Conservation (phyloP, 2,797 vertebrate genomes). For the Luscinia megarhynchos region DNA sequence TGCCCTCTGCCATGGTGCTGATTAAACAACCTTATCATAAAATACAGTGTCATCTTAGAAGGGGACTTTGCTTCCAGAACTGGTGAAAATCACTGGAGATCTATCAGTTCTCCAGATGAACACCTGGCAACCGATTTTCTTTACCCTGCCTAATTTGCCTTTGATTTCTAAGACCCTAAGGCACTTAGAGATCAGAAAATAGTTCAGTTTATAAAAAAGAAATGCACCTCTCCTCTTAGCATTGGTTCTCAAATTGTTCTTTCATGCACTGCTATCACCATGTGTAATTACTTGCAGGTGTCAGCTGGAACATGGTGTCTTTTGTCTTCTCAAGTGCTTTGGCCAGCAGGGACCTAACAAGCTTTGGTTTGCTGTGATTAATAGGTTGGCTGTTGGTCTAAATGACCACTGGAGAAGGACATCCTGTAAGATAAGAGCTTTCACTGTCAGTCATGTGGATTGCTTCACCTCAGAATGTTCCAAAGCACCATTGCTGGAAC, state of each 20-base stretch:
- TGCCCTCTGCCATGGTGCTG: neutral
- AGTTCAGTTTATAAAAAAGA: neutral
- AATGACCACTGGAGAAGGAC: constrained; percentile 35
- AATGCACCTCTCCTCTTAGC: neutral
- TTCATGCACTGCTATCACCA: neutral
- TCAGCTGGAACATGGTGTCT: constrained; percentile 14
- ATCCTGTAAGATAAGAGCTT: constrained; percentile 19
- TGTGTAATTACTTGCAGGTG: constrained; percentile 47
- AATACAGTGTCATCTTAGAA: neutral
- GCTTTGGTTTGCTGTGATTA: constrained; percentile 33
- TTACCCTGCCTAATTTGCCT: constrained; percentile 26
- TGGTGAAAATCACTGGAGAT: neutral
- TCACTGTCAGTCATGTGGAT: neutral
- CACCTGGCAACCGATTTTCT: constrained; percentile 26
- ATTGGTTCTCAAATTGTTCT: neutral
- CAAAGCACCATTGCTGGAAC: neutral
- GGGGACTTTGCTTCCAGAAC: neutral
- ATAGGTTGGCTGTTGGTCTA: constrained; percentile 13
- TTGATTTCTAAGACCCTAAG: constrained; percentile 43
- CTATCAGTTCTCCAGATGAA: constrained; percentile 1
- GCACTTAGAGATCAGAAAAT: constrained; percentile 19
- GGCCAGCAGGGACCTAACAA: constrained; percentile 13
- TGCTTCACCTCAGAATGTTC: neutral
- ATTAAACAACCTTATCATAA: neutral
- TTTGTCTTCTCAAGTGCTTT: constrained; percentile 48